Conservation (phyloP, 53 echinoderm and acorn worm species). For the Paracentrotus lividus region DNA sequence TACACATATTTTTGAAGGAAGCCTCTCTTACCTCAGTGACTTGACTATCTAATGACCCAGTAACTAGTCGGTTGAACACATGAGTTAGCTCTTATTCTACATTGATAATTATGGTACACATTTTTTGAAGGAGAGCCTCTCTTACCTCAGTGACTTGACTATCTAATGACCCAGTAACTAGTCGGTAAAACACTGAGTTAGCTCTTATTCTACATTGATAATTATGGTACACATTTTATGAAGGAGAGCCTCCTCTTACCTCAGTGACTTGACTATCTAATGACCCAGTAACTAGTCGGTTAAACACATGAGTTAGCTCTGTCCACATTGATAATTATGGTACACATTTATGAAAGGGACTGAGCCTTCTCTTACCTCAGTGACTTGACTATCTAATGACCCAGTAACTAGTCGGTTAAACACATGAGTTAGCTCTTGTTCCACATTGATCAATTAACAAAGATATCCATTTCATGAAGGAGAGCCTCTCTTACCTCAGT, state of each 20-base stretch:
- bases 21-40: conserved; percentile 6
- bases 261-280: too few relatives aligned
- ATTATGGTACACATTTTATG: too few relatives aligned
- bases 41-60: not conserved
- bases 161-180: too few relatives aligned
- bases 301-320: too few relatives aligned
- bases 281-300: too few relatives aligned
- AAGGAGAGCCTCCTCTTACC: not conserved
- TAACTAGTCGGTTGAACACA: conserved; percentile 31
- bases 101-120: not conserved
- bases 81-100: conserved; percentile 35
- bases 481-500: conserved; percentile 27
- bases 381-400: not conserved
- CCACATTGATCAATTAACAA: conserved; percentile 18
- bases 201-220: too few relatives aligned
- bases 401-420: conserved; percentile 53
- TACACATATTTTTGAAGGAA: not conserved
- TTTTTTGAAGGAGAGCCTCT: conserved; percentile 1
- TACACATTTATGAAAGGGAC: not conserved
- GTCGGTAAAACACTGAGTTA: too few relatives aligned
- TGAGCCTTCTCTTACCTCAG: conserved; percentile 45
- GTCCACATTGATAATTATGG: too few relatives aligned
- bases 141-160: too few relatives aligned
- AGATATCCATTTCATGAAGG: not conserved
- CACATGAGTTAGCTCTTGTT: conserved; percentile 45